Conservation (phyloP, 1,140 invertebrate genomes). For the Periplaneta americana region DNA sequence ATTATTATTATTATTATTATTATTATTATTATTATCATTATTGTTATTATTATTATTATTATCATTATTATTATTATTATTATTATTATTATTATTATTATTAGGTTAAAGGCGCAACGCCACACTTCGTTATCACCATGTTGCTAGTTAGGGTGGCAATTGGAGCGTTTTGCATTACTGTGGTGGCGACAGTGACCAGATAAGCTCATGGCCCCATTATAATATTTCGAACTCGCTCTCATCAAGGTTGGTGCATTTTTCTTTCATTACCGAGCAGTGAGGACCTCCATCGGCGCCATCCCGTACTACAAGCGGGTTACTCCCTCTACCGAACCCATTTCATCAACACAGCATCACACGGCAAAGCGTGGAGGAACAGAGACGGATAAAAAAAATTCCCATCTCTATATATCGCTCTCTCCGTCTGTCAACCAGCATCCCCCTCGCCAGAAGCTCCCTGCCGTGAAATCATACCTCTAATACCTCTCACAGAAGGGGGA, state of each 20-base stretch:
- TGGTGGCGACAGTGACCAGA: background rate
- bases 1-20: too few relatives aligned
- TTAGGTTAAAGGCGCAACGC: too few relatives aligned
- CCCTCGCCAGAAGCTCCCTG: background rate
- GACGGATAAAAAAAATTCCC: background rate
- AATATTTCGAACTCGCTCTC: too few relatives aligned
- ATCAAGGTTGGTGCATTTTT: background rate
- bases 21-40: too few relatives aligned
- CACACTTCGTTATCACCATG: too few relatives aligned
- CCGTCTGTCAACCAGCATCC: background rate
- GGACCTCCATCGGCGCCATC: background rate
- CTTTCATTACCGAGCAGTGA: background rate
- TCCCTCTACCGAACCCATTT: background rate
- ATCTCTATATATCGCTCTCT: too few relatives aligned
- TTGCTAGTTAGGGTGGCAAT: too few relatives aligned
- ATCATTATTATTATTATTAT: too few relatives aligned
- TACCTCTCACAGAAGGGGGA: background rate
- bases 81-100: too few relatives aligned
- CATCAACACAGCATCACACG: background rate
- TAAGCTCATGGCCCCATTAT: background rate
- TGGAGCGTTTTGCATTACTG: background rate
- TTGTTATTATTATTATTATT: too few relatives aligned
- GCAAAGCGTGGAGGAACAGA: background rate
- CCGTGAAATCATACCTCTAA: background rate
- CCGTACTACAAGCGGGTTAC: background rate